These are phyloP conservation scores for Knipowitschia caucasica DNA, from an alignment of 2,797 vertebrate species.

Conservation along the genomic window DNA sequence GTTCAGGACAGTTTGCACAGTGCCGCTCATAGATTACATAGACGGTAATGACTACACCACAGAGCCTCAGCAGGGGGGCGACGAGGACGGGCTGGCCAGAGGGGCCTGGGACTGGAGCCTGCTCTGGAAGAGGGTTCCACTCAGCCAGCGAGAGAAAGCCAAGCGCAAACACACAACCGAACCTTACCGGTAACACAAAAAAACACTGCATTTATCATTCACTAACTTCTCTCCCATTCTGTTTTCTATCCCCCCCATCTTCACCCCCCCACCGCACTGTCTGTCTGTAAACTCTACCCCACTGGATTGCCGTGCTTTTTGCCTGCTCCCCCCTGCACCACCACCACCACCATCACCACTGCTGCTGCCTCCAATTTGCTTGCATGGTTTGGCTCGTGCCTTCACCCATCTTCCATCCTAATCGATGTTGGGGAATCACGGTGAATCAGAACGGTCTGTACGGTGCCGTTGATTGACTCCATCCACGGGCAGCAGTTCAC, in stretches of 20 bases:
- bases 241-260: slow-evolving; percentile 48
- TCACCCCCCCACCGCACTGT: slow-evolving; percentile 18
- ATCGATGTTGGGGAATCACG: no score
- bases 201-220: neutral
- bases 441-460: slow-evolving; percentile 91
- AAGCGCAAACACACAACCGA: slow-evolving; percentile 91
- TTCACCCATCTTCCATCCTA: neutral
- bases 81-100: slow-evolving; percentile 96
- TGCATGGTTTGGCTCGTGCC: slow-evolving; percentile 44
- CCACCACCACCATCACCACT: slow-evolving; percentile 13
- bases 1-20: slow-evolving; percentile 96
- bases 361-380: slow-evolving; percentile 27
- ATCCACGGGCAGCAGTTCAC: slow-evolving; percentile 88
- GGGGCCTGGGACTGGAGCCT: slow-evolving; percentile 99
- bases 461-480: slow-evolving; percentile 97
- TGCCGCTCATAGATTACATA: slow-evolving; percentile 99
- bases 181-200: slow-evolving; percentile 87
- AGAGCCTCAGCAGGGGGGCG: slow-evolving; percentile 98
- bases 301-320: slow-evolving; percentile 19
- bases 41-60: slow-evolving; percentile 97
- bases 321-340: slow-evolving; percentile 15
- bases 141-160: slow-evolving; percentile 92
- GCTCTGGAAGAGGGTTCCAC: slow-evolving; percentile 95
- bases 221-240: slow-evolving; percentile 56
- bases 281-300: slow-evolving; percentile 28